phyloP scores from a whole-genome alignment of 92 coral and sea anemone species.

The Anthopleura xanthogrammica region DNA sequence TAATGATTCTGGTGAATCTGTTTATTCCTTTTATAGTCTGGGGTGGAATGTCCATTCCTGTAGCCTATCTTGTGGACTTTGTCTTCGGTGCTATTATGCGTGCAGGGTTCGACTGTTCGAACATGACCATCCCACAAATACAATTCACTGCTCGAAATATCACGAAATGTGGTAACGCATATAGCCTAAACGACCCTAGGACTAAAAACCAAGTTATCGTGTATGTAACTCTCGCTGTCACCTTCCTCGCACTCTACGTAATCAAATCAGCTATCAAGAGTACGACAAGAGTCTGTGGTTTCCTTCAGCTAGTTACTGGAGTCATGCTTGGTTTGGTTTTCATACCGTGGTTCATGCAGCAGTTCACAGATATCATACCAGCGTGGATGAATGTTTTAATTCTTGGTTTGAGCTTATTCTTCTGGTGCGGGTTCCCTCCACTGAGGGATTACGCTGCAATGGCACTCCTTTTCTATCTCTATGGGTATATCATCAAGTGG shows the following conservation, averaged over 20 bases:
- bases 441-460: conserved; percentile 63
- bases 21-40: conserved; percentile 62
- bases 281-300: conserved; percentile 16
- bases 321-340: conserved; percentile 41
- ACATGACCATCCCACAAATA: conserved; percentile 10
- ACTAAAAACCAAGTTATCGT: conserved; percentile 36
- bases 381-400: conserved; percentile 54
- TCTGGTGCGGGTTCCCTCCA: conserved; percentile 88
- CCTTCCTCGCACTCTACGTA: conserved; percentile 24
- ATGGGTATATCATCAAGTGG: conserved; percentile 77
- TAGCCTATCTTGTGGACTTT: conserved; percentile 72
- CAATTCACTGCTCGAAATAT: conserved; percentile 19
- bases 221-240: conserved; percentile 43
- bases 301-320: conserved; percentile 53
- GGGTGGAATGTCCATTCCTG: conserved; percentile 64
- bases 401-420: conserved; percentile 59
- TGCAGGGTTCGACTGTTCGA: conserved; percentile 58
- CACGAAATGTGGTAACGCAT: conserved; percentile 23
- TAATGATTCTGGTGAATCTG: conserved; percentile 63
- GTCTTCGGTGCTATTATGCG: conserved; percentile 66
- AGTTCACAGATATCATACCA: conserved; percentile 59
- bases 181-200: conserved; percentile 40
- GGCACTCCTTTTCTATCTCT: conserved; percentile 62
- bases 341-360: conserved; percentile 81
- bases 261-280: conserved; percentile 18